Evolutionary conservation across 2,797 vertebrate species (phyloP).

Genomic region (Limosa lapponica): DNA sequence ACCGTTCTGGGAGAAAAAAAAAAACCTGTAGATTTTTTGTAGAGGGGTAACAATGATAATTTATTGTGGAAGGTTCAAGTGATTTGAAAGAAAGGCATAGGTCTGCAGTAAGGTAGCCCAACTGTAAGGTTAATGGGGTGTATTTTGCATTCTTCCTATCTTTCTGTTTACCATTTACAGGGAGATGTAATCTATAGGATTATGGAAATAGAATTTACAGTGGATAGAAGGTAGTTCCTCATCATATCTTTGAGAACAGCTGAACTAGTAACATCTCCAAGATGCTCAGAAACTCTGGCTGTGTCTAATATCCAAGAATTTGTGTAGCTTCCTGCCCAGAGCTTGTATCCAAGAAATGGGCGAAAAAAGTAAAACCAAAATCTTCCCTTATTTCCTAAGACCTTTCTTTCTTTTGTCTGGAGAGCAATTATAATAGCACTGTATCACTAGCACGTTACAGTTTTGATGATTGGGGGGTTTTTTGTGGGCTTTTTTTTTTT

Average conservation of each 20-base stretch:
- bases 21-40: background rate
- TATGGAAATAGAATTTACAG: background rate
- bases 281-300: background rate
- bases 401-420: background rate
- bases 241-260: background rate
- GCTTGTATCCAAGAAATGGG: background rate
- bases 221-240: background rate
- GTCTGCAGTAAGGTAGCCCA: background rate
- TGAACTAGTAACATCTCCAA: background rate
- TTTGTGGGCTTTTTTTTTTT: background rate
- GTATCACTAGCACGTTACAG: background rate
- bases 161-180: background rate
- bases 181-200: background rate
- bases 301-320: background rate
- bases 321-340: background rate
- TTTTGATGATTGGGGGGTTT: background rate
- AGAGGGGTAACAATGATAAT: rapidly evolving
- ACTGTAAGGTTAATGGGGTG: background rate
- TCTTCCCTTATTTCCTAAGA: background rate
- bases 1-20: background rate
- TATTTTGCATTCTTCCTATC: background rate
- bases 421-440: background rate
- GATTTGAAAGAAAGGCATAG: background rate
- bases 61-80: background rate
- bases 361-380: rapidly evolving